Evolutionary conservation across 2,113 vertebrate genomes (phyloP).

Genomic region (Gymnobelideus leadbeateri): DNA sequence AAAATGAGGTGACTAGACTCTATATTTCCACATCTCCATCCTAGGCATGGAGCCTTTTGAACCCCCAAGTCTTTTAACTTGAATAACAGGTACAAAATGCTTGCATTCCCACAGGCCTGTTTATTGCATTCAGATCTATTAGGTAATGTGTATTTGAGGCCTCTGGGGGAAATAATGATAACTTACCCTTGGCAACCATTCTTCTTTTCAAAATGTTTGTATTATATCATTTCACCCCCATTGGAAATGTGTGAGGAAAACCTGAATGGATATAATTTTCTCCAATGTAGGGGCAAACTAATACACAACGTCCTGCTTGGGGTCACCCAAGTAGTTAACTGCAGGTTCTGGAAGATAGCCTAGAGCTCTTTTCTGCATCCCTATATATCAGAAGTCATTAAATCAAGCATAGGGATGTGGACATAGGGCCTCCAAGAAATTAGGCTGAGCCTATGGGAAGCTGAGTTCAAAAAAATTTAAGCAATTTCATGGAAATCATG

Average conservation of each 20-base stretch:
- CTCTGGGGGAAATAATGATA: not conserved
- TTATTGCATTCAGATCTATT: not conserved
- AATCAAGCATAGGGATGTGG: not conserved
- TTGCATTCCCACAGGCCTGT: not conserved
- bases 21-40: not conserved
- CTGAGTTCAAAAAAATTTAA: not conserved
- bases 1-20: not conserved
- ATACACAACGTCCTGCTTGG: not conserved
- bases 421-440: not conserved
- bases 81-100: not conserved
- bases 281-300: not conserved
- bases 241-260: not conserved
- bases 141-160: not conserved
- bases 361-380: not conserved
- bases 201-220: not conserved
- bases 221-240: not conserved
- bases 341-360: not conserved
- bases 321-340: not conserved
- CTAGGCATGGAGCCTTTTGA: not conserved
- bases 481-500: not conserved
- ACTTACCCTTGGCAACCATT: not conserved
- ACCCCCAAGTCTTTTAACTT: not conserved
- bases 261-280: not conserved
- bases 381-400: not conserved
- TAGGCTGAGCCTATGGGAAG: not conserved